Evolutionary conservation across 2,113 vertebrate species (phyloP).

Genomic region (Tachysurus fulvidraco): DNA sequence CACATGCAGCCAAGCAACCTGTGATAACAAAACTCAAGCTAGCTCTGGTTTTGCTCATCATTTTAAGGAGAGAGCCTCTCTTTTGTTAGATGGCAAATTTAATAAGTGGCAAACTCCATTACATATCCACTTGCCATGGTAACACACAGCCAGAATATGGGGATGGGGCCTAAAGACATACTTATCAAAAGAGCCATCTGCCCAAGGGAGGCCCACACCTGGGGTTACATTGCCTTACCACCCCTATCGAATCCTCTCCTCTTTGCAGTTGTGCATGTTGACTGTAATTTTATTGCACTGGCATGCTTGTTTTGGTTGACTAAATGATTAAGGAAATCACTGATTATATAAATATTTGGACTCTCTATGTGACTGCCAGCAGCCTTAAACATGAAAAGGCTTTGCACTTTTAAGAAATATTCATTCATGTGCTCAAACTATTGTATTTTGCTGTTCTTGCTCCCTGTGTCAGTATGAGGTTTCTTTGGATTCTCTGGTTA

Average conservation of each 20-base stretch:
- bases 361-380: conserved; percentile 27
- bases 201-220: conserved; percentile 80
- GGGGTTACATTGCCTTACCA: conserved; percentile 60
- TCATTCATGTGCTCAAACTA: background rate
- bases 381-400: conserved; percentile 22
- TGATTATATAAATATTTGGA: background rate
- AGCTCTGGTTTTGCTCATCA: conserved; percentile 64
- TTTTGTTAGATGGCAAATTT: conserved; percentile 79
- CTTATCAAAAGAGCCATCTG: conserved; percentile 96
- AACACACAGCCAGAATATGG: conserved; percentile 72
- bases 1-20: conserved; percentile 62
- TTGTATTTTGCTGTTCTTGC: background rate
- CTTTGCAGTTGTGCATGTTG: background rate
- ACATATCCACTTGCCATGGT: conserved; percentile 78
- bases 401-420: background rate
- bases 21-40: conserved; percentile 71
- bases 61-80: conserved; percentile 71
- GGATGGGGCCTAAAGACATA: conserved; percentile 80
- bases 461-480: background rate
- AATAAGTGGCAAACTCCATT: conserved; percentile 80
- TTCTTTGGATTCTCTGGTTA: background rate
- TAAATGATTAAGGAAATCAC: conserved; percentile 23
- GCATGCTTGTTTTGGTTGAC: conserved; percentile 43
- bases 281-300: background rate
- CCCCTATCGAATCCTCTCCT: conserved; percentile 20